Evolutionary conservation across 2,888 invertebrate species (phyloP).

Genomic region (Encarsia formosa): DNA sequence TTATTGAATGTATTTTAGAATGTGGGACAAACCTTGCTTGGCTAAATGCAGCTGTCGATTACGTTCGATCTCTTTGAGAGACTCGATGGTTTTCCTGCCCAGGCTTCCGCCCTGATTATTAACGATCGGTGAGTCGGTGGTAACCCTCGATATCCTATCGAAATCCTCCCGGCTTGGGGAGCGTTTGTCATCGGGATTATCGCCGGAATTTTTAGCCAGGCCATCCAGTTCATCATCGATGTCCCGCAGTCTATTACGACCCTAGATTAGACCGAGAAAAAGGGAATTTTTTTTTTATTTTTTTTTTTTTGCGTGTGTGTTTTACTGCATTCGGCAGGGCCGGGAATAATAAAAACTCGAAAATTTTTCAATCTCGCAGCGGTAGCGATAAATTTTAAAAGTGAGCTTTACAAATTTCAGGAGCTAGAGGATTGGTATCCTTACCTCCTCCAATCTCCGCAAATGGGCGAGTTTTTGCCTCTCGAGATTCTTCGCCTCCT

Average conservation of each 20-base stretch:
- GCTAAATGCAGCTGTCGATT: slow-evolving; percentile 81
- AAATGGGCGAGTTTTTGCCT: slow-evolving; percentile 60
- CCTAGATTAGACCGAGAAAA: slow-evolving; percentile 38
- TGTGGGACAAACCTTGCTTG: slow-evolving; percentile 74
- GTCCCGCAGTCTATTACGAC: slow-evolving; percentile 62
- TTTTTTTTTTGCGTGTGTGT: no score
- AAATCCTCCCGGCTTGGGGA: slow-evolving; percentile 82
- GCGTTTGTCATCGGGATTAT: slow-evolving; percentile 43
- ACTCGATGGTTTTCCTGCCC: slow-evolving; percentile 77
- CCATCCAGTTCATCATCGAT: slow-evolving; percentile 65
- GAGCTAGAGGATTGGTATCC: no score
- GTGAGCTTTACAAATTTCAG: no score
- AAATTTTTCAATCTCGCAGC: no score
- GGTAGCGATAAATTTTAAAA: no score
- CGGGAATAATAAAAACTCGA: no score
- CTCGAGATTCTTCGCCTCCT: slow-evolving; percentile 67
- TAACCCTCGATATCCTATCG: slow-evolving; percentile 84
- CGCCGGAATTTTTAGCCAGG: slow-evolving; percentile 39
- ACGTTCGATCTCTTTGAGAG: slow-evolving; percentile 84
- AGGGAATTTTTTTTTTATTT: no score
- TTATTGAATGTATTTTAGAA: no score
- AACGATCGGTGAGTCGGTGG: slow-evolving; percentile 72
- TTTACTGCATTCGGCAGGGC: no score
- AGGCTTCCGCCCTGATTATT: slow-evolving; percentile 62
- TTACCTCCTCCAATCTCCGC: slow-evolving; percentile 63